These are phyloP conservation scores for Neuroterus valhalla DNA, from an alignment of 1,140 invertebrate genomes.

Conservation along the genomic window DNA sequence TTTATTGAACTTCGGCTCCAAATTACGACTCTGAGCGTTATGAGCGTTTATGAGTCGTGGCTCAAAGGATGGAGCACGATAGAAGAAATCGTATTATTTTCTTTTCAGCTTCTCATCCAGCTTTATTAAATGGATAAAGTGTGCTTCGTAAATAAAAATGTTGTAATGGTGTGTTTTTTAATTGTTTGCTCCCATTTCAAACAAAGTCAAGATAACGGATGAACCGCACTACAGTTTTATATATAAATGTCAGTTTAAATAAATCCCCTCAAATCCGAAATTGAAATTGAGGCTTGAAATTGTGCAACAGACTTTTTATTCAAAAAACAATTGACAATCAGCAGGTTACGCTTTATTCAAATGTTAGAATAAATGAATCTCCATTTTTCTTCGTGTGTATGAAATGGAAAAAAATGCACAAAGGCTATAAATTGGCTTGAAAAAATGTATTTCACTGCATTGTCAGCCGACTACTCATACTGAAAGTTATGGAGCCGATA, in stretches of 20 bases:
- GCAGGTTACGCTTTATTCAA: background rate
- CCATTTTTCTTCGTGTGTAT: slow-evolving; percentile 5
- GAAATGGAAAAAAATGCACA: background rate
- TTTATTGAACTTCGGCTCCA: too few species aligned
- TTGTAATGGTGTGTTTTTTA: too few species aligned
- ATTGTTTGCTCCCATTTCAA: too few species aligned
- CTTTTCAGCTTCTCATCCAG: too few species aligned
- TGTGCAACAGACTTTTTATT: background rate
- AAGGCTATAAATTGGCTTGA: slow-evolving; percentile 16
- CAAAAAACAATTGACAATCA: slow-evolving; percentile 11
- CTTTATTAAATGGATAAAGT: too few species aligned
- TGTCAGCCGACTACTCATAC: slow-evolving; percentile 11
- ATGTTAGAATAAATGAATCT: background rate
- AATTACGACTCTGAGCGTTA: too few species aligned
- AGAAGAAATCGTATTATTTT: too few species aligned
- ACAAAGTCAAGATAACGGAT: too few species aligned
- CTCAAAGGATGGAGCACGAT: too few species aligned
- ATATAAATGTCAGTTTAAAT: background rate
- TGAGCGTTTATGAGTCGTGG: too few species aligned
- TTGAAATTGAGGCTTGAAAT: background rate
- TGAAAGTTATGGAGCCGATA: slow-evolving; percentile 17
- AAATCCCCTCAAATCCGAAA: background rate
- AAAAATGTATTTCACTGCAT: slow-evolving; percentile 14
- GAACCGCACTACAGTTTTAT: too few species aligned
- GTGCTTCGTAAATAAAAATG: too few species aligned